Evolutionary conservation across 2,888 invertebrate species (phyloP).

Genomic region (Chrysolina haemoptera): DNA sequence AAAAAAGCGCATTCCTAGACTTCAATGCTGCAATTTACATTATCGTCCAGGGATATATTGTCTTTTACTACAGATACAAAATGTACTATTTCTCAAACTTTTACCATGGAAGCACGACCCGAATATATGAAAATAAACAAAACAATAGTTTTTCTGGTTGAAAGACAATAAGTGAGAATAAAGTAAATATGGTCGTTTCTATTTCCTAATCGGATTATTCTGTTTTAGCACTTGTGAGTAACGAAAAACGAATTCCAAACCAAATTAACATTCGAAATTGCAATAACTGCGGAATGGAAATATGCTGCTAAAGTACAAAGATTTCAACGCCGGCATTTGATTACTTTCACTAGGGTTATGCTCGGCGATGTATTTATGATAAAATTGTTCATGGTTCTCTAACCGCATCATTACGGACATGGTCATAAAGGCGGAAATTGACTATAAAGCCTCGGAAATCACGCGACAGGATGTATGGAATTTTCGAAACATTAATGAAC

Average conservation of each 20-base stretch:
- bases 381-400: slow-evolving; percentile 58
- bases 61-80: too few relatives aligned
- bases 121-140: too few relatives aligned
- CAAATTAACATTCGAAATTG: not conserved
- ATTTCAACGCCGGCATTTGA: slow-evolving; percentile 28
- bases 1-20: too few relatives aligned
- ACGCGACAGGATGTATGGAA: slow-evolving; percentile 36
- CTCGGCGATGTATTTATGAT: slow-evolving; percentile 63
- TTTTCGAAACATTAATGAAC: not conserved
- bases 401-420: slow-evolving; percentile 63
- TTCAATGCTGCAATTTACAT: too few relatives aligned
- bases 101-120: too few relatives aligned
- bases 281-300: not conserved
- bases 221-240: too few relatives aligned
- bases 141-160: too few relatives aligned
- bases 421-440: slow-evolving; percentile 65
- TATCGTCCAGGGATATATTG: too few relatives aligned
- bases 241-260: too few relatives aligned
- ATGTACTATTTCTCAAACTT: too few relatives aligned
- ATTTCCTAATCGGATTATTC: not conserved
- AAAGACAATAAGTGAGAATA: too few relatives aligned
- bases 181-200: not conserved
- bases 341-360: slow-evolving; percentile 49
- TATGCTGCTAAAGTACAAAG: not conserved
- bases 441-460: slow-evolving; percentile 64